Conservation (phyloP, 2,888 invertebrate genomes). For the Griposia aprilina region DNA sequence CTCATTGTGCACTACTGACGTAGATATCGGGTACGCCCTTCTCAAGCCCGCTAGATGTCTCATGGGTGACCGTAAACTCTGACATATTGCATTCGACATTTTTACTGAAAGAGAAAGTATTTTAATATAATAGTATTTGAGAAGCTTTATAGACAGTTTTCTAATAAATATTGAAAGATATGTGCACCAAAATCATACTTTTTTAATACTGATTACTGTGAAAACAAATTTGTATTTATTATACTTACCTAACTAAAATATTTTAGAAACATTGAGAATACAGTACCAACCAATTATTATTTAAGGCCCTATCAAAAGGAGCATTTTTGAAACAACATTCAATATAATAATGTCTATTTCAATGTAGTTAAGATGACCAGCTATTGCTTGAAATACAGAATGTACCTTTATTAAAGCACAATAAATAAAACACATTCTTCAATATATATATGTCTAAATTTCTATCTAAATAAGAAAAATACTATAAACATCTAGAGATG, state of each 20-base stretch:
- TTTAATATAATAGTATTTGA: not conserved
- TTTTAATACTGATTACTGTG: not conserved
- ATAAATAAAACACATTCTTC: not conserved
- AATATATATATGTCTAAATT: not conserved
- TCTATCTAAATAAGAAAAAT: not conserved
- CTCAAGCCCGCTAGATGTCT: slow-evolving; percentile 77
- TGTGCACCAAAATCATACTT: not conserved
- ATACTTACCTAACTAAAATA: too few species aligned
- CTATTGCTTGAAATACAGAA: not conserved
- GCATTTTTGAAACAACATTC: not conserved
- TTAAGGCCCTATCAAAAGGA: not conserved
- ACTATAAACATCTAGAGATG: not conserved
- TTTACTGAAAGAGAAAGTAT: slow-evolving; percentile 57
- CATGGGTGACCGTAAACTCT: slow-evolving; percentile 84
- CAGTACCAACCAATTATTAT: too few species aligned
- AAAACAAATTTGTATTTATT: not conserved
- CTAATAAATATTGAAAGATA: not conserved
- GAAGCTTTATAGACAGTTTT: not conserved
- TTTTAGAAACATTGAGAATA: not conserved
- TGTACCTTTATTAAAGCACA: not conserved
- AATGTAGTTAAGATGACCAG: not conserved
- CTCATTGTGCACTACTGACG: slow-evolving; percentile 87
- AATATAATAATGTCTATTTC: not conserved
- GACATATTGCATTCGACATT: slow-evolving; percentile 85
- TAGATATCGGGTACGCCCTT: slow-evolving; percentile 80